Conservation (phyloP, 2,113 vertebrate species). For the Petrocephalus zakoni region DNA sequence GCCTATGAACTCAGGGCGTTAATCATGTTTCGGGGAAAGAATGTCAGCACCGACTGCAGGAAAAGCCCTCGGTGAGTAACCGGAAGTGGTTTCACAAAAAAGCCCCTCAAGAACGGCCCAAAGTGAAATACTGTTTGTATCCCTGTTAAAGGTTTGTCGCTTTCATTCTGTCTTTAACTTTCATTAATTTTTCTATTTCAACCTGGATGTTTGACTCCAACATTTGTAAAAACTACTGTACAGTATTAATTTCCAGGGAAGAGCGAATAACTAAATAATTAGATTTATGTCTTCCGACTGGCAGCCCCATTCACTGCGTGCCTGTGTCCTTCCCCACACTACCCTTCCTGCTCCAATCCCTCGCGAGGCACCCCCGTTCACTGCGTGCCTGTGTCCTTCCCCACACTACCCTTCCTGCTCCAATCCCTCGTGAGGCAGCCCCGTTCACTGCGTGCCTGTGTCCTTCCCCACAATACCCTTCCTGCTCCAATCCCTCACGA, state of each 20-base stretch:
- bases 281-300: neutral
- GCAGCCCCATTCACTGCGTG: too few species aligned
- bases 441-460: too few species aligned
- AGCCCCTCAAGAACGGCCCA: neutral
- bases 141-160: neutral
- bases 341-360: too few species aligned
- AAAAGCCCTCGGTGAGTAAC: neutral
- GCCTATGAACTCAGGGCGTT: neutral
- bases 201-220: neutral
- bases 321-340: too few species aligned
- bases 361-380: too few species aligned
- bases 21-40: neutral
- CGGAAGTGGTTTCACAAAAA: neutral
- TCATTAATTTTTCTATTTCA: neutral
- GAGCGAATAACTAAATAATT: neutral
- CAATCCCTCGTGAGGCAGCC: too few species aligned
- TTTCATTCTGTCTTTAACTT: neutral
- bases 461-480: too few species aligned
- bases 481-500: too few species aligned
- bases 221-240: neutral
- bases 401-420: too few species aligned
- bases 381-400: too few species aligned
- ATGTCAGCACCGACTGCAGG: neutral
- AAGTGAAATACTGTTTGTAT: neutral
- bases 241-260: neutral